Conservation (phyloP, 2,888 invertebrate genomes). For the Herminia tarsipennalis region DNA sequence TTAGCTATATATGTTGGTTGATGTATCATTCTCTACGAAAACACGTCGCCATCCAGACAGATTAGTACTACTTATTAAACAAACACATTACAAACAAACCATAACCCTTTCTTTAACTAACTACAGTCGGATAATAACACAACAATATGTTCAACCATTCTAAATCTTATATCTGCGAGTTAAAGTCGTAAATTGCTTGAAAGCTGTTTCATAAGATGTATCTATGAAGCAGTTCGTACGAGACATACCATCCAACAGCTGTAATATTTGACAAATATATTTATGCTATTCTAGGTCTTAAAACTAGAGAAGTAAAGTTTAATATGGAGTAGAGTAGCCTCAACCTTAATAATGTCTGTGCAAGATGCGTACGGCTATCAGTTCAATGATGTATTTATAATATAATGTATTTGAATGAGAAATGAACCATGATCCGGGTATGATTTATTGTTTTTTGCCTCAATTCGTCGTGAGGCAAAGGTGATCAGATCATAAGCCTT, state of each 20-base stretch:
- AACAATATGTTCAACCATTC: constrained; percentile 10
- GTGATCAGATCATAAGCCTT: no score
- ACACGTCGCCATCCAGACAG: constrained; percentile 26
- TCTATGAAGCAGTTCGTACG: constrained; percentile 27
- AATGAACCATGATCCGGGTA: constrained; percentile 24
- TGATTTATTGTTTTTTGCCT: constrained; percentile 28
- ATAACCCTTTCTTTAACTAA: constrained; percentile 22
- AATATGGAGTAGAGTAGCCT: constrained; percentile 10
- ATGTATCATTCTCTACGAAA: background rate
- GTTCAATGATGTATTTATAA: constrained; percentile 35
- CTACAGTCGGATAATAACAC: constrained; percentile 25
- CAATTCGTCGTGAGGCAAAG: background rate
- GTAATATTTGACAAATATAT: constrained; percentile 18
- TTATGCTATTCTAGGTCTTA: constrained; percentile 19
- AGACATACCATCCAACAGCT: constrained; percentile 41
- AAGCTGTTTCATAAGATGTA: constrained; percentile 15
- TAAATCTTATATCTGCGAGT: constrained; percentile 19
- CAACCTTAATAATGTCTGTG: constrained; percentile 33
- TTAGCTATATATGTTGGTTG: background rate
- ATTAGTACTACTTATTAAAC: no score
- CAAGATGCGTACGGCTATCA: constrained; percentile 27
- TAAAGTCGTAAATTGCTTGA: constrained; percentile 23
- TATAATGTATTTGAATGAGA: constrained; percentile 28
- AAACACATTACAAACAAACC: constrained; percentile 27
- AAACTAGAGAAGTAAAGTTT: constrained; percentile 1